phyloP scores from a whole-genome alignment of 2,797 vertebrate genomes.

The Peromyscus nudipes region DNA sequence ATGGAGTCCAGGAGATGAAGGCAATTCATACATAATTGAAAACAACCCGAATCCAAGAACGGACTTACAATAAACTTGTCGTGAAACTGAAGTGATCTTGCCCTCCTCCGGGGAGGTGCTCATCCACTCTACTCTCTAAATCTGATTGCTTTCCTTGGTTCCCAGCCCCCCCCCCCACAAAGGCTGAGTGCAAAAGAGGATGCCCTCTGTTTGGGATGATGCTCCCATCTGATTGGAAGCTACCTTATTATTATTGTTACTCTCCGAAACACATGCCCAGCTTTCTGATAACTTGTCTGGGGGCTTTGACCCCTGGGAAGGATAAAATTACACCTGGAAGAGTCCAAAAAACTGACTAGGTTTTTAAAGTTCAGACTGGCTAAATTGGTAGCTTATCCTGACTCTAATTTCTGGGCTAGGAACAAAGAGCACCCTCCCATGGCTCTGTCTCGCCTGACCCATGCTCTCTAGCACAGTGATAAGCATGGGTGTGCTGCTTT shows the following conservation, averaged over 20 bases:
- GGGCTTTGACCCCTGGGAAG: constrained; percentile 43
- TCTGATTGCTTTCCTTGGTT: constrained; percentile 56
- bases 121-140: constrained; percentile 35
- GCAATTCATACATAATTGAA: constrained; percentile 63
- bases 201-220: constrained; percentile 50
- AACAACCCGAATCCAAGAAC: constrained; percentile 64
- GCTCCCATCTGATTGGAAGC: not conserved
- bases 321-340: constrained; percentile 52
- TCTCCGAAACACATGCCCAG: constrained; percentile 16
- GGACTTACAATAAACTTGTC: constrained; percentile 67
- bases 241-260: constrained; percentile 48
- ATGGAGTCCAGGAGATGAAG: constrained; percentile 61
- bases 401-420: constrained; percentile 47
- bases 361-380: not conserved
- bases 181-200: constrained; percentile 31
- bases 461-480: constrained; percentile 66
- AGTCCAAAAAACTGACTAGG: constrained; percentile 10
- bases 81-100: constrained; percentile 62
- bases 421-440: not conserved
- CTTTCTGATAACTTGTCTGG: constrained; percentile 49
- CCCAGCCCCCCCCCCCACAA: not conserved
- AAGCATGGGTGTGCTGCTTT: constrained; percentile 83
- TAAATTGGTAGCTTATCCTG: not conserved
- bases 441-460: not conserved
- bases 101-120: constrained; percentile 28